Evolutionary conservation across 2,113 vertebrate species (phyloP).

Genomic region (Gymnorhina tibicen): DNA sequence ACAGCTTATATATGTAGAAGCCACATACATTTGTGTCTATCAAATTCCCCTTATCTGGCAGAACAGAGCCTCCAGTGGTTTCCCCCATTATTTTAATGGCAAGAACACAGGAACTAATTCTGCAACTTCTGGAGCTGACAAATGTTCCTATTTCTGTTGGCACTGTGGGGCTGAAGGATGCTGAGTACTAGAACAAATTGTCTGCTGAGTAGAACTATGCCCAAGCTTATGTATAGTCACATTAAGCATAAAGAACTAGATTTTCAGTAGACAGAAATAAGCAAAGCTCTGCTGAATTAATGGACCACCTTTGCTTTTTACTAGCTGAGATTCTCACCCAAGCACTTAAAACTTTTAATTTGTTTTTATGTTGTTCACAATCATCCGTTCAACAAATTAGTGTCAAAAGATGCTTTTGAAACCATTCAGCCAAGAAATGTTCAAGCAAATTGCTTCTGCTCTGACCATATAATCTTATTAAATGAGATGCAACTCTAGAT

Average conservation of each 20-base stretch:
- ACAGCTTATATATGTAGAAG: neutral
- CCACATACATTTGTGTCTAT: neutral
- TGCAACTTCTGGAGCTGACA: neutral
- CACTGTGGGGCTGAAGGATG: neutral
- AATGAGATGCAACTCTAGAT: constrained; percentile 2
- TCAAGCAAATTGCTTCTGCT: constrained; percentile 40
- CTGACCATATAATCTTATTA: constrained; percentile 30
- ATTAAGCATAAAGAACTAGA: neutral
- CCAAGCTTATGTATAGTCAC: neutral
- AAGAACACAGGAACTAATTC: neutral
- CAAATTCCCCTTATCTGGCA: neutral
- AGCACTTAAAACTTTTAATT: constrained; percentile 44
- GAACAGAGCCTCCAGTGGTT: neutral
- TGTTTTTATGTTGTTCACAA: constrained; percentile 36
- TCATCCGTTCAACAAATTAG: constrained; percentile 47
- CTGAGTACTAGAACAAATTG: neutral
- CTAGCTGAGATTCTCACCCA: neutral
- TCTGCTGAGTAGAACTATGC: neutral
- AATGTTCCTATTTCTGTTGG: neutral
- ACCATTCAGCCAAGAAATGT: constrained; percentile 36
- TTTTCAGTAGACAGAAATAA: neutral
- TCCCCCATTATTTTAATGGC: neutral
- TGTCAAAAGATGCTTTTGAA: constrained; percentile 50
- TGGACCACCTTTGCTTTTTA: neutral
- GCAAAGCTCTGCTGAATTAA: neutral